phyloP scores from a whole-genome alignment of 1,140 invertebrate species.

The Agrypnia vestita region DNA sequence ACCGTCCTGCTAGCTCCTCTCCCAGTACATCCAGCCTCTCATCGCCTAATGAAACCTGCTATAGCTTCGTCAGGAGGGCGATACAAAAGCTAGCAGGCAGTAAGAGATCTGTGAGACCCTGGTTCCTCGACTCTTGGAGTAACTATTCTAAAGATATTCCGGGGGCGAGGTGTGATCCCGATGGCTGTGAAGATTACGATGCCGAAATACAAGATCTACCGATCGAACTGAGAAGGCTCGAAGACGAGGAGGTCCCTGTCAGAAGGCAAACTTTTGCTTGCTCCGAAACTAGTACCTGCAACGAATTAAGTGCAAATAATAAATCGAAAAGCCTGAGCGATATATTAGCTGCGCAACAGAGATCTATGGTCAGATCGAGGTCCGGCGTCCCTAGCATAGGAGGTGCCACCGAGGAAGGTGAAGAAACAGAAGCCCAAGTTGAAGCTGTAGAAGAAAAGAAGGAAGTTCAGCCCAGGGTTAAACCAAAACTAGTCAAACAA shows the following conservation, averaged over 20 bases:
- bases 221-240: conserved; percentile 90
- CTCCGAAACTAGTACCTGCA: conserved; percentile 68
- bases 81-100: conserved; percentile 89
- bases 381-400: conserved; percentile 83
- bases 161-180: conserved; percentile 71
- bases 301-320: conserved; percentile 73
- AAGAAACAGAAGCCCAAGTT: conserved; percentile 63
- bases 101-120: conserved; percentile 78
- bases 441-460: conserved; percentile 64
- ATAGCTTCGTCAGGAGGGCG: conserved; percentile 92
- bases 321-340: conserved; percentile 88
- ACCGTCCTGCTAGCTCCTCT: conserved; percentile 74
- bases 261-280: conserved; percentile 72
- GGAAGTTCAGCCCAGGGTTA: conserved; percentile 65
- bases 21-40: conserved; percentile 89
- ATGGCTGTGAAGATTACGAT: conserved; percentile 75
- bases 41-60: conserved; percentile 94
- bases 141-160: conserved; percentile 74
- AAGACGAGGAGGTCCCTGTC: conserved; percentile 78
- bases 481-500: conserved; percentile 84
- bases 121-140: conserved; percentile 87
- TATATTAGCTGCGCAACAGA: conserved; percentile 81
- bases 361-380: conserved; percentile 80
- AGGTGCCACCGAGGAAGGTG: conserved; percentile 64
- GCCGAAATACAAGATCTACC: conserved; percentile 83